Evolutionary conservation across 2,797 vertebrate species (phyloP).

Genomic region (Eulemur mongoz): DNA sequence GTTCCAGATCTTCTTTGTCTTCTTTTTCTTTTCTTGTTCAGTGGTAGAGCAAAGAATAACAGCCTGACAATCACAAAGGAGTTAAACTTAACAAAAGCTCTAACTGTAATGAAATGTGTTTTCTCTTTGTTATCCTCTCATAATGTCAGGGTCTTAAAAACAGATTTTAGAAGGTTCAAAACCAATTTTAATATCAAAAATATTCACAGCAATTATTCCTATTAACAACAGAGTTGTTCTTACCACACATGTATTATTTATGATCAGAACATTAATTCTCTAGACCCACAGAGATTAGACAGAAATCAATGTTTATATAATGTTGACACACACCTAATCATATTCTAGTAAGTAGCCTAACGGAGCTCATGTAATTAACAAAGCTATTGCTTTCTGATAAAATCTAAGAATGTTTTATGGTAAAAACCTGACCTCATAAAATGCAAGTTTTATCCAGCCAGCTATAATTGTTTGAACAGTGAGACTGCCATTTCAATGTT

Average conservation of each 20-base stretch:
- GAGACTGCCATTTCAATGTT: neutral
- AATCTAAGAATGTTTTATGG: neutral
- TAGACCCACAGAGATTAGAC: neutral
- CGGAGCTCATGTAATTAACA: neutral
- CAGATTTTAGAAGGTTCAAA: neutral
- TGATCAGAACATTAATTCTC: conserved; percentile 46
- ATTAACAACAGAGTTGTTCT: conserved; percentile 38
- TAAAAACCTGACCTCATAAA: conserved; percentile 1
- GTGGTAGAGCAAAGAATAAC: neutral
- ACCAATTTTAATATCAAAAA: neutral
- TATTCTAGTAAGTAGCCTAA: conserved; percentile 7
- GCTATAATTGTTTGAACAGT: neutral
- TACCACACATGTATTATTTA: conserved; percentile 33
- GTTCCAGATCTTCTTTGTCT: neutral
- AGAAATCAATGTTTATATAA: neutral
- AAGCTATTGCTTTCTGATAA: conserved; percentile 1
- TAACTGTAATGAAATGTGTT: neutral
- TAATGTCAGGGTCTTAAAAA: neutral
- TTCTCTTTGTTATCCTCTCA: neutral
- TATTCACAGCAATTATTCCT: conserved; percentile 11
- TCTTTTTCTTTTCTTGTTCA: neutral
- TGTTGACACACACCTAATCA: neutral
- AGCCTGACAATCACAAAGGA: neutral
- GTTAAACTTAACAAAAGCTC: neutral
- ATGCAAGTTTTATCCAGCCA: neutral